These are phyloP conservation scores for Sphenopsis melanotis DNA, from an alignment of 2,797 vertebrate genomes.

Conservation along the genomic window DNA sequence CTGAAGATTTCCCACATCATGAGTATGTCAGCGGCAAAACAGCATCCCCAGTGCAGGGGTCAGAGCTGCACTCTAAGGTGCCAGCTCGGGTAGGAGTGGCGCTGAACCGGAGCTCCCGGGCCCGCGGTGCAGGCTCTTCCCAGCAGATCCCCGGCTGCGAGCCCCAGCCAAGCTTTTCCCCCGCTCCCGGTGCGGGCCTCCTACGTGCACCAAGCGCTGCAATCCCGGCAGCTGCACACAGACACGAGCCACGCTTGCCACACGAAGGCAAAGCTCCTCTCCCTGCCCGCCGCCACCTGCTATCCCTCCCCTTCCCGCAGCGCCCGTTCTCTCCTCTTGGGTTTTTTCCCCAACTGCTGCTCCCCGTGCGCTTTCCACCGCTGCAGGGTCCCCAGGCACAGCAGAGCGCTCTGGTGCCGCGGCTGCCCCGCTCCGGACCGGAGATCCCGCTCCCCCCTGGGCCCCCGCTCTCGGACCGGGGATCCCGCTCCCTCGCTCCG, in stretches of 20 bases:
- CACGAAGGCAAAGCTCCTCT: neutral
- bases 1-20: neutral
- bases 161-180: neutral
- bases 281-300: neutral
- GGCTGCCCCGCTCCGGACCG: too few relatives aligned
- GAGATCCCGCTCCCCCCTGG: too few relatives aligned
- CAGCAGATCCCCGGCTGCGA: neutral
- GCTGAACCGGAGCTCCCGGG: neutral
- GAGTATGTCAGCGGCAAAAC: neutral
- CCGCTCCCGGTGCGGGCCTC: neutral
- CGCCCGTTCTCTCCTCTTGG: neutral
- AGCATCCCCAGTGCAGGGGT: neutral
- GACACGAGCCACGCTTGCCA: neutral
- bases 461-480: too few relatives aligned
- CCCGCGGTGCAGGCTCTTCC: rapidly evolving
- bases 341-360: neutral
- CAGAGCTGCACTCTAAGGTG: too few relatives aligned
- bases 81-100: neutral
- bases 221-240: neutral
- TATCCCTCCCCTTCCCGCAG: neutral
- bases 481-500: too few relatives aligned
- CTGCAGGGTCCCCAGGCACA: too few relatives aligned
- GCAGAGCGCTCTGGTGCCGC: neutral
- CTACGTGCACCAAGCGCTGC: neutral
- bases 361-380: neutral